Evolutionary conservation across 2,888 invertebrate genomes (phyloP).

Genomic region (Adelognathus sp.): DNA sequence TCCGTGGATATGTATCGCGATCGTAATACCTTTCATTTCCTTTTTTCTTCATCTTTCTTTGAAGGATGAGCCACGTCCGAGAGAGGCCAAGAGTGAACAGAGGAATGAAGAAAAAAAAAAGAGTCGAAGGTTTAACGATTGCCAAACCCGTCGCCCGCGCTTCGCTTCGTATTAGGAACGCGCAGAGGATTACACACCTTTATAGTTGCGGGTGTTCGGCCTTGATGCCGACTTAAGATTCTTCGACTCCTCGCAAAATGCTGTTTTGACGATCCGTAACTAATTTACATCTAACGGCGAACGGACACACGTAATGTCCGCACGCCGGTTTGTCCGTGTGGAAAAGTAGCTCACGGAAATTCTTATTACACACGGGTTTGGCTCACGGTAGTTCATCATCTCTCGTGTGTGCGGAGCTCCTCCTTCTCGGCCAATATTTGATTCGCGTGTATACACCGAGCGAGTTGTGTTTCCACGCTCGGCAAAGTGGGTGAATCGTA

Average conservation of each 20-base stretch:
- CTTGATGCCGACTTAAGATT: slow-evolving; percentile 35
- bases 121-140: slow-evolving; percentile 27
- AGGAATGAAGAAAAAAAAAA: neutral
- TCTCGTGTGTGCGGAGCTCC: neutral
- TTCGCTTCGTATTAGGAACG: slow-evolving; percentile 29
- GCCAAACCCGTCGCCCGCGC: slow-evolving; percentile 17
- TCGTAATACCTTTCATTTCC: neutral
- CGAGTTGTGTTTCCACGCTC: slow-evolving; percentile 4
- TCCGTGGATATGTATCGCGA: neutral
- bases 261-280: slow-evolving; percentile 37
- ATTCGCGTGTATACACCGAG: slow-evolving; percentile 1
- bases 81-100: neutral
- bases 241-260: neutral
- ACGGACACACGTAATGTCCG: slow-evolving; percentile 36
- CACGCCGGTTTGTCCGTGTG: neutral
- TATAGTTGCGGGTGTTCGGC: slow-evolving; percentile 10
- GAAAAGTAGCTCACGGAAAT: slow-evolving; percentile 31
- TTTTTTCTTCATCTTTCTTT: neutral
- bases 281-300: slow-evolving; percentile 50
- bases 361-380: slow-evolving; percentile 2
- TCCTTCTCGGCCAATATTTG: slow-evolving; percentile 20
- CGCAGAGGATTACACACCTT: slow-evolving; percentile 28
- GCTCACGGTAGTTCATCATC: slow-evolving; percentile 19
- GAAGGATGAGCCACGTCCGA: neutral
- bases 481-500: slow-evolving; percentile 49